Conservation (phyloP, 2,888 invertebrate species). For the Drosophila mimetica region DNA sequence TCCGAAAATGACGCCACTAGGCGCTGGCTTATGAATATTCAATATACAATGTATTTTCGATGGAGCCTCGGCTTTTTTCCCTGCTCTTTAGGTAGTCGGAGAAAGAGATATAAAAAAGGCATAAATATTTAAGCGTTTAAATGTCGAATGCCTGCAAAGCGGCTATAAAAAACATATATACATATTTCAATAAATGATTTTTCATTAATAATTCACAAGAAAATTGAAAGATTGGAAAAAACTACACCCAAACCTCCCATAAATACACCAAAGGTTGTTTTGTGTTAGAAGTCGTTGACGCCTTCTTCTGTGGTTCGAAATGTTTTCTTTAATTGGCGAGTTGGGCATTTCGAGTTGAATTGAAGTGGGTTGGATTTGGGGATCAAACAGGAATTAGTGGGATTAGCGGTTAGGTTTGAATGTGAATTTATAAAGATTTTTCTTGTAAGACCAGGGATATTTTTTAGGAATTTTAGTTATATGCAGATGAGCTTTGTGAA, state of each 20-base stretch:
- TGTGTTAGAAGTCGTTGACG: constrained; percentile 57
- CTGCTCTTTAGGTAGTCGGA: constrained; percentile 40
- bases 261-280: constrained; percentile 18
- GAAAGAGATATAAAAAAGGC: constrained; percentile 60
- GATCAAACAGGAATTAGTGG: neutral
- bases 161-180: constrained; percentile 62
- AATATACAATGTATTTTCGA: constrained; percentile 36
- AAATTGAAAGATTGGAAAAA: constrained; percentile 45
- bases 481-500: too few relatives aligned
- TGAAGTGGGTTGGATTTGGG: neutral
- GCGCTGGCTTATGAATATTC: constrained; percentile 73
- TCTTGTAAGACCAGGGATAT: too few relatives aligned
- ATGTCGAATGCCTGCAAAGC: constrained; percentile 66
- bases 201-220: constrained; percentile 73
- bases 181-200: constrained; percentile 71
- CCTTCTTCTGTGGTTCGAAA: constrained; percentile 42
- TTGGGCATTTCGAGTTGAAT: neutral
- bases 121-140: constrained; percentile 69
- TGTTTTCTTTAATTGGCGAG: constrained; percentile 53
- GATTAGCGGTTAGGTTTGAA: neutral
- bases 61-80: constrained; percentile 13
- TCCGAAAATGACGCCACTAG: constrained; percentile 68
- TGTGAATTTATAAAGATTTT: neutral
- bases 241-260: constrained; percentile 4
- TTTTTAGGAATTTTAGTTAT: too few relatives aligned